Base-by-base conservation (phyloP, 1,140 invertebrate genomes). In the Conus betulinus region DNA sequence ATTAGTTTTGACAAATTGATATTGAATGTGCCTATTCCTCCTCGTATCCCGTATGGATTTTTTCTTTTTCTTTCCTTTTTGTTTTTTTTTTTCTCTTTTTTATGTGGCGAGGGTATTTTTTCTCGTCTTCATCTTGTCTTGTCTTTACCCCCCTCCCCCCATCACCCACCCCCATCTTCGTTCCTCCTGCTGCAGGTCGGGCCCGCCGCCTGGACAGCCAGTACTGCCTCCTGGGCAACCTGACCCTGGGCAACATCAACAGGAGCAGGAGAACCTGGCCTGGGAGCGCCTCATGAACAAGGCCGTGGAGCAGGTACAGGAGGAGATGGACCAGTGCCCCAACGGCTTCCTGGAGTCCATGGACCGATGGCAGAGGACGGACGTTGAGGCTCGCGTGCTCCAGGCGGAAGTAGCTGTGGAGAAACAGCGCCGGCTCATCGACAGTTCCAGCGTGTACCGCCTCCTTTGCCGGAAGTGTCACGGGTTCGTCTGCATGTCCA, bases 231-330 rank as follows among this genome's bases (percentile, higher is more conserved):
- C 39, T 87, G 85, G 85, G 74, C 85, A 27, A 13, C 74, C 17
- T 57, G 13, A 13, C 5, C 20, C 52, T 55, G 13, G 74, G 51
- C 51, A 78, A 78, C 71, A 15, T 79, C 7, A n/a, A 57, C 23
- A 87, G 74, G 85, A 87, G 85, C 76, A 78, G 25, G 85, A 78
- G 53, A 87, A 87, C 85, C 71, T 87, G 85, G 85, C 85, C 27
- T 53, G 27, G 27, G 85, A 87, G 53, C 52, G 52, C 10, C 85
- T 87, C 27, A 87, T 87, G 85, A 23, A 55, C 27, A 71, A 25
- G n/a, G 85, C 85, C 67, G 51, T 79, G 52, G 53, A 52, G 15
- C 0, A 60, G 71, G 74, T 87, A 0, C 85, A 79, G 74, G 20
- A 11, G 27, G 5, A 76, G 0, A 87, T 87, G 85, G 85, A 87